Base-by-base conservation (phyloP, 2,888 invertebrate genomes). In the Drosophila greeni region DNA sequence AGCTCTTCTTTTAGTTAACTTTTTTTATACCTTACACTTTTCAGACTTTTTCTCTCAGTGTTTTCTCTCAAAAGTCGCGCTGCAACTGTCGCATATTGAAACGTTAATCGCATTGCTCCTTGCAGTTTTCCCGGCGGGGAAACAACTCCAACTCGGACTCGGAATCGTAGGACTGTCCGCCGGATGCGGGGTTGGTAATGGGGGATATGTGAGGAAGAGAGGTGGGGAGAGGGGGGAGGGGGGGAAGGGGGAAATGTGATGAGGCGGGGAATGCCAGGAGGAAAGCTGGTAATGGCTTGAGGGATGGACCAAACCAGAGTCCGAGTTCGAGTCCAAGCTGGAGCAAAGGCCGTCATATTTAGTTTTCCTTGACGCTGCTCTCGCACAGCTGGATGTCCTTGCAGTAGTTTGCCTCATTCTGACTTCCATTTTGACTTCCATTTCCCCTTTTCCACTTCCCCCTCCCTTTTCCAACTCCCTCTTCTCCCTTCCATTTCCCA, bases 41-140 rank as follows among this genome's bases (percentile, higher is more conserved):
- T n/a, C n/a, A 9, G 2, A 9, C 26, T 26, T n/a, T 40, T 51
- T 47, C 64, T 61, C 39, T 43, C 66, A 59, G 36, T 59, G 9
- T 9, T 3, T 1, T 14, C 3, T 36, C 42, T 59, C 23, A 56
- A 43, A 59, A 43, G 66, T 70, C 82, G 81, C 69, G 82, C 66
- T 72, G 72, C 77, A 81, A 81, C 79, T 81, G 82, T 79, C 78
- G 80, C 78, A 82, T 76, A 79, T 79, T 79, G 80, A 75, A 79
- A 79, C 82, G 82, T 82, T 79, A 79, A 79, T 79, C 78, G 82
- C 77, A 82, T 76, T 78, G 79, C 69, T 70, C 47, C 62, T 70
- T 70, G 70, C 53, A 61, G 52, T 42, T 69, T 53, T 40, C 40
- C 59, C 47, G 59, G 66, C 53, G 43, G 69, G 69, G 49, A 61